Percentiles rank a stretch among this genome's conserved stretches.
Conservation (phyloP, 2,888 invertebrate genomes). For the Auanema freiburgensis region DNA sequence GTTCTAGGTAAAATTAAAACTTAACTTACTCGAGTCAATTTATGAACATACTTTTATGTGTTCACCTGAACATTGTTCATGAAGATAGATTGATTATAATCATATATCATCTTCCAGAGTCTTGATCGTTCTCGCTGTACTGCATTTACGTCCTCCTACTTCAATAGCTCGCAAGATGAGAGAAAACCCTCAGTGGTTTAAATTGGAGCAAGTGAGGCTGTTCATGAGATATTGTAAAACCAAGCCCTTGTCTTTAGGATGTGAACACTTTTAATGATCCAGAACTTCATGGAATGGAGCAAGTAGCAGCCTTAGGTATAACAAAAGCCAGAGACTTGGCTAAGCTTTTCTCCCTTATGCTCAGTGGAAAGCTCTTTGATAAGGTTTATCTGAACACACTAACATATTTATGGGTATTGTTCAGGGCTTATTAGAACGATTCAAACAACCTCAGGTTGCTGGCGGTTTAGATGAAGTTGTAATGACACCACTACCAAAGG, state of each 20-base stretch:
- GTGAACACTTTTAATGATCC: constrained; percentile 62
- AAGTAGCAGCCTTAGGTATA: constrained; percentile 54
- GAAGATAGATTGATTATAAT: no score
- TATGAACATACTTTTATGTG: no score
- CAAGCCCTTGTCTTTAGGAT: constrained; percentile 24
- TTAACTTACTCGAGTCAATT: no score
- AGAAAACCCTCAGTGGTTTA: constrained; percentile 59
- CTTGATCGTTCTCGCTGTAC: constrained; percentile 53
- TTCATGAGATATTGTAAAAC: constrained; percentile 11
- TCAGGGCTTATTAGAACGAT: constrained; percentile 43
- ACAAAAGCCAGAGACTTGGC: constrained; percentile 59
- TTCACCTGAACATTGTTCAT: no score
- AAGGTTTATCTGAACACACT: constrained; percentile 23
- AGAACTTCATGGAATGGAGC: constrained; percentile 56
- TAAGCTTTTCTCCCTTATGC: constrained; percentile 53
- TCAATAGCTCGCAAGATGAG: constrained; percentile 51
- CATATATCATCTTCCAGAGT: constrained; percentile 26
- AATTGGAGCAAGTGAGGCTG: constrained; percentile 37
- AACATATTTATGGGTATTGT: no score
- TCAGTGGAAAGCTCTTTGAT: constrained; percentile 54
- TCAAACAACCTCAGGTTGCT: constrained; percentile 51
- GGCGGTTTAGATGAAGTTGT: constrained; percentile 51
- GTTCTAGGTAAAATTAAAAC: no score
- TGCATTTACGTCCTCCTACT: constrained; percentile 46
- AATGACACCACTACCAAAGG: constrained; percentile 54